A percentile compares a stretch with the other conserved stretches of the same genome.
Conservation (phyloP, 2,113 vertebrate species). For the Phrynosoma blainvillii region DNA sequence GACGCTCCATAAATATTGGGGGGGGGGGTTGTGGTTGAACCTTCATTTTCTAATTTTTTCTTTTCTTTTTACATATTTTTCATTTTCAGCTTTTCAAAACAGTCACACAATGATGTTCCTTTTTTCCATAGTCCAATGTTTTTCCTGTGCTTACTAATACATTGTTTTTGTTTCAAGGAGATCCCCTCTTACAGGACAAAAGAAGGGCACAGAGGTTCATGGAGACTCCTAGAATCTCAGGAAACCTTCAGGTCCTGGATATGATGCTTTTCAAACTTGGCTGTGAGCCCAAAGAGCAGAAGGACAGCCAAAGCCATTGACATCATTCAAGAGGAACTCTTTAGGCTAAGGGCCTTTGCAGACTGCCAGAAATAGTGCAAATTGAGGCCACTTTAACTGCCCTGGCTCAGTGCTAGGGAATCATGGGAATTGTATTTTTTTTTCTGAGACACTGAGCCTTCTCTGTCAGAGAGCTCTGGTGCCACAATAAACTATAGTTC, state of each 20-base stretch:
- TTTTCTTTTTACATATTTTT: background rate
- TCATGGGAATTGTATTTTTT: too few species aligned
- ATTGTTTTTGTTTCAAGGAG: constrained; percentile 10
- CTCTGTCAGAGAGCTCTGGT: too few species aligned
- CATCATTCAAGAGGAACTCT: constrained; percentile 1
- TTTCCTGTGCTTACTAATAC: background rate
- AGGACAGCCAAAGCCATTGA: background rate
- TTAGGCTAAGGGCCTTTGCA: constrained; percentile 29
- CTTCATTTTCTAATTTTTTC: background rate
- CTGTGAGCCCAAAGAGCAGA: constrained; percentile 9
- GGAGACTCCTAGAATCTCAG: constrained; percentile 33
- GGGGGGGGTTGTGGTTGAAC: background rate
- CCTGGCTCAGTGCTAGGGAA: too few species aligned
- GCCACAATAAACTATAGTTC: too few species aligned
- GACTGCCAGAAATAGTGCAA: too few species aligned
- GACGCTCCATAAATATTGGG: background rate
- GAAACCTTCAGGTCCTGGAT: constrained; percentile 35
- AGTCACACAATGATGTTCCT: background rate
- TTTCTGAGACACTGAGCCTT: too few species aligned
- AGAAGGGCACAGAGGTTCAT: constrained; percentile 32
- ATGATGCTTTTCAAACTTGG: constrained; percentile 13
- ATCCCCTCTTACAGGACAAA: background rate
- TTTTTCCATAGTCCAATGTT: constrained; percentile 8
- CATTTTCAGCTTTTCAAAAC: background rate
- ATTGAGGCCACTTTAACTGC: too few species aligned